Percentiles rank a stretch among this genome's conserved stretches.
These are phyloP conservation scores for Drosophila differens DNA, from an alignment of 2,888 invertebrate genomes.

Conservation along the genomic window DNA sequence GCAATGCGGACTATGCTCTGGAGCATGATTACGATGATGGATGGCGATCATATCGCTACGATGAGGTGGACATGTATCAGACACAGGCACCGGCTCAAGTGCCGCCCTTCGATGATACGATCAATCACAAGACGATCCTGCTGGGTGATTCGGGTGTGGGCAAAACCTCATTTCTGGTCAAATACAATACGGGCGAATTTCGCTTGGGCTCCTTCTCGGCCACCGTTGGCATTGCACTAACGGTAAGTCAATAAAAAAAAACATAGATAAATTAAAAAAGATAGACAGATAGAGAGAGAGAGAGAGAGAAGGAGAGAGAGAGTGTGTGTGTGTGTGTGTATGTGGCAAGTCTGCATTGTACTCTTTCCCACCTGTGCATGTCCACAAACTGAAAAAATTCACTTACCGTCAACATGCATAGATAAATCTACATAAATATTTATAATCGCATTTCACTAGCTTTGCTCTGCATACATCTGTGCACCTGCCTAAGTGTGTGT, in stretches of 20 bases:
- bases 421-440: constrained; percentile 25
- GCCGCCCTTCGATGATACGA: constrained; percentile 86
- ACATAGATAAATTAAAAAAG: neutral
- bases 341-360: constrained; percentile 6
- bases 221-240: constrained; percentile 97
- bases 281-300: neutral
- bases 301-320: neutral
- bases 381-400: constrained; percentile 27
- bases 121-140: constrained; percentile 94
- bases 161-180: constrained; percentile 95
- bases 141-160: constrained; percentile 97
- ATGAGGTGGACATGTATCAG: constrained; percentile 83
- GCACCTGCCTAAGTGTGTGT: constrained; percentile 16
- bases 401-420: neutral
- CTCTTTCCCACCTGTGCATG: constrained; percentile 22
- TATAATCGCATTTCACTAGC: constrained; percentile 55
- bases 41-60: constrained; percentile 85
- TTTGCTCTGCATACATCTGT: constrained; percentile 43
- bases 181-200: constrained; percentile 97
- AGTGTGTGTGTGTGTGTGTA: neutral
- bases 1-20: constrained; percentile 75
- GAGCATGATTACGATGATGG: constrained; percentile 82
- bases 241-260: constrained; percentile 89
- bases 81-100: constrained; percentile 56
- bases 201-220: constrained; percentile 96